phyloP scores from a whole-genome alignment of 2,888 invertebrate genomes.

The Coenonympha glycerion region DNA sequence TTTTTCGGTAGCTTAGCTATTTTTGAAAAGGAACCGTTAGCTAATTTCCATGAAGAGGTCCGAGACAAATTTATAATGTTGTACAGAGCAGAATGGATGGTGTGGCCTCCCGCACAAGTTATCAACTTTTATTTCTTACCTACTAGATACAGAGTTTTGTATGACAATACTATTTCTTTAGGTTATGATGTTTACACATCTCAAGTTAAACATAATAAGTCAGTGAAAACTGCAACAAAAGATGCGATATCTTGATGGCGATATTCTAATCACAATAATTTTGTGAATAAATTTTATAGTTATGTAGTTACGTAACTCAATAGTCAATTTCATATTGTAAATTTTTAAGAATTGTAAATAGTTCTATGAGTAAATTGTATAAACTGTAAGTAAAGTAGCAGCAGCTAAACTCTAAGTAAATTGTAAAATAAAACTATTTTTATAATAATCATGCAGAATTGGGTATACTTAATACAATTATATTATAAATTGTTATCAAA shows the following conservation, averaged over 20 bases:
- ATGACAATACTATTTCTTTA: conserved; percentile 90
- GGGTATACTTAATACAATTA: conserved; percentile 11
- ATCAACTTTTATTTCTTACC: conserved; percentile 94
- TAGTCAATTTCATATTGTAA: not conserved
- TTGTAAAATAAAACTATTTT: conserved; percentile 13
- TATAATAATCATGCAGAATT: not conserved
- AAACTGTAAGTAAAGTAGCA: too few relatives aligned
- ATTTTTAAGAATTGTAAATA: conserved; percentile 8
- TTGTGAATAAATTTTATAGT: not conserved
- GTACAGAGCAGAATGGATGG: conserved; percentile 91
- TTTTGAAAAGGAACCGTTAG: conserved; percentile 79
- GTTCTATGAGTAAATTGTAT: not conserved
- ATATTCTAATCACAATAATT: not conserved
- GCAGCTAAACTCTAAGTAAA: too few relatives aligned
- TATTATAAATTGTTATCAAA: conserved; percentile 10
- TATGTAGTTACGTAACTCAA: not conserved
- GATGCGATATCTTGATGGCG: conserved; percentile 8
- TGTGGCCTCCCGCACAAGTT: conserved; percentile 96
- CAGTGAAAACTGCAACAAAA: conserved; percentile 32
- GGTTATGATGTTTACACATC: conserved; percentile 93
- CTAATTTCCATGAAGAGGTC: conserved; percentile 82
- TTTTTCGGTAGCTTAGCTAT: conserved; percentile 87
- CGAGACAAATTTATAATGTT: conserved; percentile 84
- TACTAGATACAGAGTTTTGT: conserved; percentile 88
- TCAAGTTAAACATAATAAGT: conserved; percentile 81